Percentiles rank a stretch among this genome's conserved stretches.
phyloP scores from a whole-genome alignment of 1,140 invertebrate species.

The Eueides isabella region DNA sequence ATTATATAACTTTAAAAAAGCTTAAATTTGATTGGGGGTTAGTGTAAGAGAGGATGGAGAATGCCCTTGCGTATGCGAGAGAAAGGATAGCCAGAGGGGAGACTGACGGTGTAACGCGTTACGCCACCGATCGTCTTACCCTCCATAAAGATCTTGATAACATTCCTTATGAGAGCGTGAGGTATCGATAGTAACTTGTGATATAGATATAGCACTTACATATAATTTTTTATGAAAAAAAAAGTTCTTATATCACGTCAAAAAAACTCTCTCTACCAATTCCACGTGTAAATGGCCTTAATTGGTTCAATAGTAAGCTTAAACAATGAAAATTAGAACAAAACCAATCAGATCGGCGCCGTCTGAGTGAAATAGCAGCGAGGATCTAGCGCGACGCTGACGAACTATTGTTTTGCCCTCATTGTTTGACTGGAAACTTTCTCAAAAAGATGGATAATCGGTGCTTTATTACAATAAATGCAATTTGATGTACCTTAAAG shows the following conservation, averaged over 20 bases:
- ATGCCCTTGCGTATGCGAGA: too few species aligned
- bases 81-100: too few species aligned
- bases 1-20: too few species aligned
- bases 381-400: background rate
- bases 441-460: background rate
- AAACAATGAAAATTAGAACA: slow-evolving; percentile 7
- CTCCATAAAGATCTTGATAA: too few species aligned
- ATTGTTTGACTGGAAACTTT: slow-evolving; percentile 1
- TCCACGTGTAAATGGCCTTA: background rate
- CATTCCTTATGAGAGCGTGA: too few species aligned
- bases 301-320: background rate
- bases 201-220: too few species aligned
- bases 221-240: too few species aligned
- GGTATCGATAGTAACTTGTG: too few species aligned
- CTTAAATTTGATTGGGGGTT: too few species aligned
- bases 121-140: too few species aligned
- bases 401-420: background rate
- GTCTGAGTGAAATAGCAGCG: background rate
- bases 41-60: too few species aligned
- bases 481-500: background rate
- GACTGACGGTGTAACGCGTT: too few species aligned
- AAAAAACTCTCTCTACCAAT: background rate
- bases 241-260: background rate
- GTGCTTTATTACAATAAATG: background rate
- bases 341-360: background rate